Base-by-base conservation (phyloP, 1,140 invertebrate genomes). In the Drosophila tsacasi region DNA sequence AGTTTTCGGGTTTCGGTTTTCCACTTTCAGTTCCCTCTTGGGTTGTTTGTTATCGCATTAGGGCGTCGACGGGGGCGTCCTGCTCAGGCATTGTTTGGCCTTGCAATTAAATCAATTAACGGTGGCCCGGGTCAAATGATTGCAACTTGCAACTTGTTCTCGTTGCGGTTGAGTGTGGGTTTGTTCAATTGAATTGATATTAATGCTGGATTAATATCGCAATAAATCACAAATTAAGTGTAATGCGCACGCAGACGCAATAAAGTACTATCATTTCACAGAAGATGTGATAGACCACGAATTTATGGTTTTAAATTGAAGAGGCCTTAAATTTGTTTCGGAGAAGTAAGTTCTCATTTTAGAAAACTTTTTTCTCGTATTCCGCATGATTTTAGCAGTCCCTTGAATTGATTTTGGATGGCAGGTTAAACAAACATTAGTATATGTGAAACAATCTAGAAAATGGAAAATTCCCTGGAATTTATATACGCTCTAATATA, bases 61-160 rank as follows among this genome's bases (percentile, higher is more conserved):
- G 83, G 54, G 35, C 40, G 54, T 64, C 37, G 76, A 23, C 46
- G 62, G 66, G 40, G 57, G 63, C 30, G 66, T 77, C 32, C 19
- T 58, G 50, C 52, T 50, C 42, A 63, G 60, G 17, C 47, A 74
- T 61, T 86, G 76, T 80, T 73, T 73, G 68, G 46, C 71, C 30
- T 74, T 73, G 71, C 67, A 90, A 90, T 91, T 90, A 90, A 91
- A 77, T 67, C 82, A 91, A 90, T 90, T 90, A 80, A 79, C 78
- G 68, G 42, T 63, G 63, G 67, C 65, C 54, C 59, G 65, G 77
- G 65, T 80, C 80, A 87, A 83, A 78, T 52, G 62, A 63, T 68
- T 78, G 71, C 71, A 74, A 64, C 32, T 67, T 67, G 64, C 63
- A 49, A 64, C 69, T 73, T 61, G 68, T 44, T 21, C 37, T 61